These are phyloP conservation scores for Nymphalis polychloros DNA, from an alignment of 2,888 invertebrate species.

Conservation along the genomic window DNA sequence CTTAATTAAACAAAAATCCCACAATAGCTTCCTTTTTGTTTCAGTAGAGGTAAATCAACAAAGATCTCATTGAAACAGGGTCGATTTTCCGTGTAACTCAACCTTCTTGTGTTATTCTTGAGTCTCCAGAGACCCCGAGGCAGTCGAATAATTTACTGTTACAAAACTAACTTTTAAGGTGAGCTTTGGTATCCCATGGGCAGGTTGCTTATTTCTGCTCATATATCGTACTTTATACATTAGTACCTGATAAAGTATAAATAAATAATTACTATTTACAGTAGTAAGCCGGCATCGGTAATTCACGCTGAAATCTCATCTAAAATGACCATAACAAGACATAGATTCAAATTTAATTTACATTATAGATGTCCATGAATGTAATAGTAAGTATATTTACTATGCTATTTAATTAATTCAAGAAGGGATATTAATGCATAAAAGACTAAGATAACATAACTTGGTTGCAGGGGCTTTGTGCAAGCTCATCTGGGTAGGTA, in stretches of 20 bases:
- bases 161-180: conserved; percentile 67
- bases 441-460: too few relatives aligned
- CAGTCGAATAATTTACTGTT: conserved; percentile 71
- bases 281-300: too few relatives aligned
- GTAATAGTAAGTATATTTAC: too few relatives aligned
- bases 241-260: conserved; percentile 20
- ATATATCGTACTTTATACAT: conserved; percentile 18
- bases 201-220: conserved; percentile 28
- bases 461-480: too few relatives aligned
- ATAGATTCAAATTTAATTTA: too few relatives aligned
- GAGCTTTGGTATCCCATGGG: conserved; percentile 53
- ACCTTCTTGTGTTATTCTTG: conserved; percentile 67
- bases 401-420: too few relatives aligned
- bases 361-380: too few relatives aligned
- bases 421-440: too few relatives aligned
- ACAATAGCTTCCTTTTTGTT: conserved; percentile 24
- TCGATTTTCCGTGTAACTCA: conserved; percentile 55
- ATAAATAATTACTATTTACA: too few relatives aligned
- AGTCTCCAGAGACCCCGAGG: conserved; percentile 50
- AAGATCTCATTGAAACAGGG: conserved; percentile 42
- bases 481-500: too few relatives aligned
- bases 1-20: conserved; percentile 26
- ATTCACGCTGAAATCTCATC: too few relatives aligned
- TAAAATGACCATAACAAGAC: too few relatives aligned
- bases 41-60: conserved; percentile 32